phyloP scores from a whole-genome alignment of 2,797 vertebrate genomes.

The Sebastes iracundus region DNA sequence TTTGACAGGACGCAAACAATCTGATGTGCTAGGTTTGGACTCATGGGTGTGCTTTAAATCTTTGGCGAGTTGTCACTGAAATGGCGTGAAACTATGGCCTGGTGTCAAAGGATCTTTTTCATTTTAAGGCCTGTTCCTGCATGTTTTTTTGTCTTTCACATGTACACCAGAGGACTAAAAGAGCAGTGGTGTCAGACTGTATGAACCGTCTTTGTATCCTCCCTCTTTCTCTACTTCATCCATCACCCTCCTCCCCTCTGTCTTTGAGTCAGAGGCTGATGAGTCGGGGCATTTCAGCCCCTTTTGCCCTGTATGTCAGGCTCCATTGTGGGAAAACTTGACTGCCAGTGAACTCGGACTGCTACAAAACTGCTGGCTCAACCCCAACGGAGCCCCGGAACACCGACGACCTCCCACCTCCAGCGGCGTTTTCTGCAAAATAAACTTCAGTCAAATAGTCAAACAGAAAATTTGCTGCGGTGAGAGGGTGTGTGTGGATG shows the following conservation, averaged over 20 bases:
- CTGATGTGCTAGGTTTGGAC: neutral
- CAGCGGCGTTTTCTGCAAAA: neutral
- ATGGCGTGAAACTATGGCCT: neutral
- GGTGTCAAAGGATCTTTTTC: neutral
- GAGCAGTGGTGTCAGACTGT: slow-evolving; percentile 16
- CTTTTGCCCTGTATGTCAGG: slow-evolving; percentile 22
- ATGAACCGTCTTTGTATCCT: slow-evolving; percentile 23
- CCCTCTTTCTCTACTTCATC: slow-evolving; percentile 7
- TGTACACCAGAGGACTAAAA: slow-evolving; percentile 13
- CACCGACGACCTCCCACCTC: slow-evolving; percentile 24
- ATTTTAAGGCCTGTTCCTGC: slow-evolving; percentile 24
- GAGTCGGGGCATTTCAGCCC: slow-evolving; percentile 25
- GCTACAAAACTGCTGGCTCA: slow-evolving; percentile 33
- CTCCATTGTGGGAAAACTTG: slow-evolving; percentile 14
- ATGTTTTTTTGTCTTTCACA: slow-evolving; percentile 17
- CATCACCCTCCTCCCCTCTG: slow-evolving; percentile 11
- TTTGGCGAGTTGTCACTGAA: neutral
- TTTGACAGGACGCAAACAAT: neutral
- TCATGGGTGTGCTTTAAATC: neutral
- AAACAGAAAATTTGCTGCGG: slow-evolving; percentile 12
- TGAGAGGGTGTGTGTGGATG: neutral
- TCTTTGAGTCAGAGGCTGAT: slow-evolving; percentile 41
- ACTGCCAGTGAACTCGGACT: slow-evolving; percentile 36
- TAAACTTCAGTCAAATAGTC: slow-evolving; percentile 3
- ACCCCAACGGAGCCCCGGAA: slow-evolving; percentile 20